These are phyloP conservation scores for Neotoxoptera formosana DNA, from an alignment of 1,140 invertebrate genomes.

Conservation along the genomic window DNA sequence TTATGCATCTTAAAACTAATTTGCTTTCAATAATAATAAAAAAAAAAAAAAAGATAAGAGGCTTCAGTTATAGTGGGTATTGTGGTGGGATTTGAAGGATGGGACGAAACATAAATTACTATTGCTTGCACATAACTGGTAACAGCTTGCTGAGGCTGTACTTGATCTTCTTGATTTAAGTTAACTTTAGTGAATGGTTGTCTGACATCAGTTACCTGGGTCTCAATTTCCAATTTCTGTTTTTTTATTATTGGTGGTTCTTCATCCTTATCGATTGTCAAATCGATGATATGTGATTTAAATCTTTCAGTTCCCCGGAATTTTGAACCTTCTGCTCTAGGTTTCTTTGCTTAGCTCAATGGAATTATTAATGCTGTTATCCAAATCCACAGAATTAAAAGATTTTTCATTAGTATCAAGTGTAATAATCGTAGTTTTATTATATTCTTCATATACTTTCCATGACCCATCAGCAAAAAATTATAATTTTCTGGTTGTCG, in stretches of 20 bases:
- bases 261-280: conserved; percentile 8
- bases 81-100: neutral
- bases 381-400: neutral
- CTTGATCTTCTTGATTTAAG: conserved; percentile 5
- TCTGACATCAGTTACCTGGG: neutral
- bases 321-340: too few species aligned
- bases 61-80: neutral
- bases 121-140: conserved; percentile 17
- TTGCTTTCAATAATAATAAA: too few species aligned
- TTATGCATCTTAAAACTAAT: too few species aligned
- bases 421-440: neutral
- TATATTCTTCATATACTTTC: conserved; percentile 38
- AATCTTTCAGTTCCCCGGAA: too few species aligned
- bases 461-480: conserved; percentile 52
- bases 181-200: neutral
- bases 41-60: neutral
- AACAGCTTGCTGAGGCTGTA: conserved; percentile 21
- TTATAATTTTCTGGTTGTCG: conserved; percentile 35
- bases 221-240: neutral
- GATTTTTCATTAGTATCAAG: neutral
- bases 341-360: too few species aligned
- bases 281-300: neutral
- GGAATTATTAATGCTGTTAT: too few species aligned
- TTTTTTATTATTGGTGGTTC: neutral
- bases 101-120: neutral